Base-by-base conservation (phyloP, 53 echinoderm and acorn worm genomes). In the Zoroaster sp. region DNA sequence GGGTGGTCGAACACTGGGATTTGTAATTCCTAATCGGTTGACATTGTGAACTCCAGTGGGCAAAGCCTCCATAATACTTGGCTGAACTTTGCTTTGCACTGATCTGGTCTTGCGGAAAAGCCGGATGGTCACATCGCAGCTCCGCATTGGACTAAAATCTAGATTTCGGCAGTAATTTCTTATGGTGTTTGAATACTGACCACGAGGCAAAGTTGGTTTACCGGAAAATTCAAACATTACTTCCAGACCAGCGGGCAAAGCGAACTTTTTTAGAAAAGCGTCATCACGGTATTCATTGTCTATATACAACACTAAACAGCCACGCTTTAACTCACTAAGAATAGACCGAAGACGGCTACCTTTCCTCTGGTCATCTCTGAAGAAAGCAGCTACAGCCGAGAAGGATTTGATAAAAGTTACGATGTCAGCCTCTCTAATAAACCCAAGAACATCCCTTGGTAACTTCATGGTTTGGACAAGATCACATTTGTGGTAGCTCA, bases 321-420 rank as follows among this genome's bases (percentile, higher is more conserved):
- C 83, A 17, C 11, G 33, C 49, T 83, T 83, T 4, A 70, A 20
- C 20, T 70, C 47, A 30, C 83, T 34, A 32, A 83, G 83, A 15
- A 83, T 69, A 25, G 18, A 20, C 7, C 70, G 46, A 17, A 83
- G 69, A 30, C 68, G 45, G 33, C 13, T n/a, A 17, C 83, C 83
- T 9, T n/a, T 9, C 34, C 36, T 35, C 34, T 1, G 20, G 35
- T 83, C 32, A 15, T 15, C 14, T 10, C 83, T 28, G 69, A 69
- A 69, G 70, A 83, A 83, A n/a, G 83, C 70, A 20, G 83, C 68
- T 35, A 83, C 45, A 5, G 83, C 83, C 51, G 83, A 83, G 83
- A 83, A 83, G 7, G 83, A 83, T 40, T 83, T 83, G 14, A 83
- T 31, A 3, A 83, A 45, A 47, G 83, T 83, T 1, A 83, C 32